A percentile compares a stretch with the other conserved stretches of the same genome.
phyloP scores from a whole-genome alignment of 2,888 invertebrate genomes.

The Perizoma affinitatum region DNA sequence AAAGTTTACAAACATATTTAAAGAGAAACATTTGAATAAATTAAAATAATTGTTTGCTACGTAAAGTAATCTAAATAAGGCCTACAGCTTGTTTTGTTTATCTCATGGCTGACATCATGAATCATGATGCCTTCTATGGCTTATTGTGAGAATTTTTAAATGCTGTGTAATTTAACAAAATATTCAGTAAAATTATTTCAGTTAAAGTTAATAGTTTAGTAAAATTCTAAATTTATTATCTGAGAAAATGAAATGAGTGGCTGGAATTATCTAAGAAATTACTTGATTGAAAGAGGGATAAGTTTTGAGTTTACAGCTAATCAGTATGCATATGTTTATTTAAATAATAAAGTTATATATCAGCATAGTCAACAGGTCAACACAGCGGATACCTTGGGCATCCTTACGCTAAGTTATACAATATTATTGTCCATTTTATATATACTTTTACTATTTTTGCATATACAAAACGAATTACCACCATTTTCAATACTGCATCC shows the following conservation, averaged over 20 bases:
- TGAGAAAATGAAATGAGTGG: conserved; percentile 48
- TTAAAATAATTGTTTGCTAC: too few relatives aligned
- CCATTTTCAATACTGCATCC: conserved; percentile 74
- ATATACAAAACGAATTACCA: conserved; percentile 70
- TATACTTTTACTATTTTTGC: conserved; percentile 79
- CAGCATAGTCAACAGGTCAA: conserved; percentile 75
- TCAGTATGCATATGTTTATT: conserved; percentile 33
- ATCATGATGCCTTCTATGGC: conserved; percentile 51
- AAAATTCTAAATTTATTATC: conserved; percentile 7
- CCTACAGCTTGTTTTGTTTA: conserved; percentile 20
- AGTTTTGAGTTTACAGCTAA: conserved; percentile 79
- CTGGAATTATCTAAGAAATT: conserved; percentile 54
- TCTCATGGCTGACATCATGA: conserved; percentile 51
- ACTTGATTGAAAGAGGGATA: conserved; percentile 66
- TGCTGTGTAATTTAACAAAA: conserved; percentile 28
- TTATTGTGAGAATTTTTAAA: conserved; percentile 23
- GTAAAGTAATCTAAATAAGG: conserved; percentile 2
- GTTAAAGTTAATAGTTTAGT: conserved; percentile 35
- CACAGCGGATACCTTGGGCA: conserved; percentile 81
- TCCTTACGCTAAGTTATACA: conserved; percentile 80
- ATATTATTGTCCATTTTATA: conserved; percentile 70
- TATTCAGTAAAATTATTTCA: conserved; percentile 43
- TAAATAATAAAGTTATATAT: conserved; percentile 56
- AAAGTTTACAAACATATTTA: background rate
- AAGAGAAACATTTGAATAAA: too few relatives aligned